Evolutionary conservation across 2,888 invertebrate species (phyloP).

Genomic region (Ochropleura leucogaster): DNA sequence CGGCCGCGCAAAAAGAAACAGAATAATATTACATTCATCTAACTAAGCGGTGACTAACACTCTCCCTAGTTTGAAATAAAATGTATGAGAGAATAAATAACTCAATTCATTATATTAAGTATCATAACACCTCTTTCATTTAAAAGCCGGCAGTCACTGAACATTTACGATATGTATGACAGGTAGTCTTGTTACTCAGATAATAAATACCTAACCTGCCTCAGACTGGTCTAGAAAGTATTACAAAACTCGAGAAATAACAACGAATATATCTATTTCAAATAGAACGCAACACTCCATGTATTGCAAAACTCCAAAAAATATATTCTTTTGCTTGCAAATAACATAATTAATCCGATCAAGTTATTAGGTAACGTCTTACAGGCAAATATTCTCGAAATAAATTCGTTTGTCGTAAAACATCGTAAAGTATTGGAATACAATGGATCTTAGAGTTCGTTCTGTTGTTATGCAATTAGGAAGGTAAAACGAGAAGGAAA

Average conservation of each 20-base stretch:
- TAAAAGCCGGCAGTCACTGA: slow-evolving; percentile 31
- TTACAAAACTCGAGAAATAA: slow-evolving; percentile 25
- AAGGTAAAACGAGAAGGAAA: slow-evolving; percentile 71
- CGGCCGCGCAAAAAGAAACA: not conserved
- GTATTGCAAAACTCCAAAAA: slow-evolving; percentile 9
- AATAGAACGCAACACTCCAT: slow-evolving; percentile 17
- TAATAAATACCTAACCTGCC: slow-evolving; percentile 37
- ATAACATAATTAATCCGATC: slow-evolving; percentile 62
- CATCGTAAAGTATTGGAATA: slow-evolving; percentile 70
- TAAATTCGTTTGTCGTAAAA: slow-evolving; percentile 58
- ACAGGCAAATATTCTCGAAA: slow-evolving; percentile 44
- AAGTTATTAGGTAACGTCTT: slow-evolving; percentile 47
- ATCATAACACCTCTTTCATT: slow-evolving; percentile 35
- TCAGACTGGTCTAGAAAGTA: slow-evolving; percentile 21
- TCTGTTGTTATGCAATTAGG: slow-evolving; percentile 81
- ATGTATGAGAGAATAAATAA: slow-evolving; percentile 30
- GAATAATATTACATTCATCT: not conserved
- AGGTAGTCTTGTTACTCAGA: slow-evolving; percentile 39
- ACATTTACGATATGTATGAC: slow-evolving; percentile 40
- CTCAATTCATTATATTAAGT: slow-evolving; percentile 21
- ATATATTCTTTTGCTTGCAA: slow-evolving; percentile 36
- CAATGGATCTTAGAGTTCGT: slow-evolving; percentile 71
- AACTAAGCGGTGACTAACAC: not conserved
- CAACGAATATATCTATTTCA: slow-evolving; percentile 18
- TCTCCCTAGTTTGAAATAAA: not conserved